A percentile compares a stretch with the other conserved stretches of the same genome.
Conservation (phyloP, 2,797 vertebrate genomes). For the Halcyon chelicuti region DNA sequence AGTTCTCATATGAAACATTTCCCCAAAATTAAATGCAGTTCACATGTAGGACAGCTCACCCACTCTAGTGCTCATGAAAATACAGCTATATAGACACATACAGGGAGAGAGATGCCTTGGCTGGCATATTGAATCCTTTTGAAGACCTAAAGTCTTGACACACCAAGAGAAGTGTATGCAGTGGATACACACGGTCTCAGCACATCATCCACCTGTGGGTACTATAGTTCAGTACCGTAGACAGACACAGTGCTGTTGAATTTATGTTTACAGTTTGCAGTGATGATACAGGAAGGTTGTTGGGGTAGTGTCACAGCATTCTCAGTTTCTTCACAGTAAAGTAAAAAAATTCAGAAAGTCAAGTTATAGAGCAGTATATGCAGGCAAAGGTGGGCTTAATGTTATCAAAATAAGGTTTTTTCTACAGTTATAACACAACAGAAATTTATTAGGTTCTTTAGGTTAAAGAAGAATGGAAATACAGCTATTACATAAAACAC, state of each 20-base stretch:
- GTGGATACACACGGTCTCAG: neutral
- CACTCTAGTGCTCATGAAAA: accelerated
- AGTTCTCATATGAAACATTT: neutral
- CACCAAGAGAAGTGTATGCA: neutral
- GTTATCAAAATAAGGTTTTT: neutral
- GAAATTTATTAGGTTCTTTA: neutral
- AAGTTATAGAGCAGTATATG: neutral
- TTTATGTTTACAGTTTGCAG: neutral
- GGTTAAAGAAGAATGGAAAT: neutral
- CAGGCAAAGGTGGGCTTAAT: neutral
- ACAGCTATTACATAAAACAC: neutral
- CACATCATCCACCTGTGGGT: neutral
- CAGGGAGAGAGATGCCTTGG: no score
- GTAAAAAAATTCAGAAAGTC: neutral
- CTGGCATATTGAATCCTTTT: neutral
- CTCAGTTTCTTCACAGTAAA: neutral
- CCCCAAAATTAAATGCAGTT: neutral
- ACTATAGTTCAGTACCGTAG: neutral
- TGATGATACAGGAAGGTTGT: neutral
- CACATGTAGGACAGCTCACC: neutral
- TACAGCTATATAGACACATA: neutral
- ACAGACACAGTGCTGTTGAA: neutral
- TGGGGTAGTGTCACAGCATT: neutral
- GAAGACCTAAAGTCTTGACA: neutral
- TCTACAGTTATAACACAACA: neutral